Evolutionary conservation across 2,888 invertebrate genomes (phyloP).

Genomic region (Chydorus sphaericus): DNA sequence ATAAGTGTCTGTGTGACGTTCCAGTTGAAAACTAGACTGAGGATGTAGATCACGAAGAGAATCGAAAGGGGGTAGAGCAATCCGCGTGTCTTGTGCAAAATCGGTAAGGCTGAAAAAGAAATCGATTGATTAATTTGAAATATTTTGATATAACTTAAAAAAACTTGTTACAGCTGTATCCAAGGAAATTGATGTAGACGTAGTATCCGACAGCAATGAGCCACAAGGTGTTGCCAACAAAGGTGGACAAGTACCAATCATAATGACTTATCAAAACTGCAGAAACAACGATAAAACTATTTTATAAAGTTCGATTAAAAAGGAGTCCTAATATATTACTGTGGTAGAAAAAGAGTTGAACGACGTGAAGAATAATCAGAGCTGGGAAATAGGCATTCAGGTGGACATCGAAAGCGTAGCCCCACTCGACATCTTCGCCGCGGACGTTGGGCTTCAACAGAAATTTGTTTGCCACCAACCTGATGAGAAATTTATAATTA

Average conservation of each 20-base stretch:
- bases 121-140: neutral
- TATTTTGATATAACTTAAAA: neutral
- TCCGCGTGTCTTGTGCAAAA: conserved; percentile 66
- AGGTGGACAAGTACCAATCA: conserved; percentile 60
- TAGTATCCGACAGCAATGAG: conserved; percentile 79
- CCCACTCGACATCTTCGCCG: conserved; percentile 89
- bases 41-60: conserved; percentile 57
- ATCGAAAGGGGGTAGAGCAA: conserved; percentile 72
- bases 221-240: conserved; percentile 89
- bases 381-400: conserved; percentile 98
- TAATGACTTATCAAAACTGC: conserved; percentile 60
- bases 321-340: no score
- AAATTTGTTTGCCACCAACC: conserved; percentile 68
- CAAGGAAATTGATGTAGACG: conserved; percentile 90
- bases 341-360: conserved; percentile 77
- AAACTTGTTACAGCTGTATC: conserved; percentile 69
- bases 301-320: neutral
- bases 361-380: conserved; percentile 77
- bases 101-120: conserved; percentile 57
- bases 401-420: conserved; percentile 95
- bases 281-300: conserved; percentile 25
- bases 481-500: conserved; percentile 28
- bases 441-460: conserved; percentile 44
- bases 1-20: conserved; percentile 71
- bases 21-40: conserved; percentile 60